A percentile compares a stretch with the other conserved stretches of the same genome.
phyloP scores from a whole-genome alignment of 2,113 vertebrate genomes.

The Ptilonorhynchus violaceus region DNA sequence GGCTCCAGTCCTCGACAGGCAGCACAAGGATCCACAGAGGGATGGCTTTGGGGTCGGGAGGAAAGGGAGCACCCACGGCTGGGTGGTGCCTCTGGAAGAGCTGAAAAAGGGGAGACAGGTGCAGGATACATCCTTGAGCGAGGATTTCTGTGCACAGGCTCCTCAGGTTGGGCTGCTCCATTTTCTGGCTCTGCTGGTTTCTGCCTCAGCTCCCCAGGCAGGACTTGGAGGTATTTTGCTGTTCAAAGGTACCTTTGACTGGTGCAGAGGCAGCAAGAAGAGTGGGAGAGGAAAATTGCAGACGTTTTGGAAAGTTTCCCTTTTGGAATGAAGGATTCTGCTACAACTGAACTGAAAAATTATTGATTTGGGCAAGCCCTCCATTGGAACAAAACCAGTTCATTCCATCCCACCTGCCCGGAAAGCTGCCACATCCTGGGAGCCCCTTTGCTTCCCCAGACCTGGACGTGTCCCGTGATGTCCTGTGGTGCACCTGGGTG shows the following conservation, averaged over 20 bases:
- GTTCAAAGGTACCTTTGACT: not conserved
- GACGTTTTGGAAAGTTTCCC: not conserved
- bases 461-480: fast-evolving
- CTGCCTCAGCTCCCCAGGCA: not conserved
- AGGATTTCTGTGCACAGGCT: not conserved
- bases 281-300: not conserved
- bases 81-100: not conserved
- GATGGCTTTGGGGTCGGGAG: fast-evolving
- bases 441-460: not conserved
- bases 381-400: fast-evolving
- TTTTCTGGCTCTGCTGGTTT: not conserved
- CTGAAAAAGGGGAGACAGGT: not conserved
- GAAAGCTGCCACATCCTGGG: not conserved
- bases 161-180: not conserved
- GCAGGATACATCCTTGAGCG: not conserved
- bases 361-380: not conserved
- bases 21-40: not conserved
- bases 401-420: not conserved
- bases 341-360: not conserved
- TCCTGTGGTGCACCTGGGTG: too few species aligned
- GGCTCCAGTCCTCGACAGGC: not conserved
- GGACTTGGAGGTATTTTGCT: not conserved
- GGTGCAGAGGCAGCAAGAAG: not conserved
- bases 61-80: not conserved
- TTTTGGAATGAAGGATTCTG: not conserved